phyloP scores from a whole-genome alignment of 1,140 invertebrate species.

The Pseudomyrmex concolor region DNA sequence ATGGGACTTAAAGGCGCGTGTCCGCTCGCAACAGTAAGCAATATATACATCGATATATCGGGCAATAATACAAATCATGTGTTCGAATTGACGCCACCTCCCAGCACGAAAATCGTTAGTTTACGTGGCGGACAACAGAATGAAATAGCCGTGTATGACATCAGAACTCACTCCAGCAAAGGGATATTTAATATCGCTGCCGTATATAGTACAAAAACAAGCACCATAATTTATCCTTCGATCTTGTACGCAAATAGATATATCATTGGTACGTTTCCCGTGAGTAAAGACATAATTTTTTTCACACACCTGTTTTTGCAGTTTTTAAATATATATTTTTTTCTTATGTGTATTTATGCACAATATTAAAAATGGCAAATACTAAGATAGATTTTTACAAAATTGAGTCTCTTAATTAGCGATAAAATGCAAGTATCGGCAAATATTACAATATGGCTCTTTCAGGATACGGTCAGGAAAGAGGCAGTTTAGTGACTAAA shows the following conservation, averaged over 20 bases:
- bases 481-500: constrained; percentile 93
- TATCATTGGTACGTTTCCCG: constrained; percentile 87
- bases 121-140: constrained; percentile 88
- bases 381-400: too few species aligned
- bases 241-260: constrained; percentile 92
- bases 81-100: constrained; percentile 87
- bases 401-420: too few species aligned
- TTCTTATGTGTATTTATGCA: neutral
- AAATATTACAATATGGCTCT: too few species aligned
- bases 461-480: constrained; percentile 91
- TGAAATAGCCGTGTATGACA: constrained; percentile 89
- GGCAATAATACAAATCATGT: constrained; percentile 86
- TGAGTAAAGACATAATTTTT: constrained; percentile 60
- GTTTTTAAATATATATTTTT: constrained; percentile 11
- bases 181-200: constrained; percentile 90
- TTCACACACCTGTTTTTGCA: neutral
- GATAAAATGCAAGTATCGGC: too few species aligned
- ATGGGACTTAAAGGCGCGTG: constrained; percentile 92
- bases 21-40: constrained; percentile 91
- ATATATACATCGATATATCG: constrained; percentile 93
- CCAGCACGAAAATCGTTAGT: constrained; percentile 86
- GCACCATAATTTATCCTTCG: constrained; percentile 87
- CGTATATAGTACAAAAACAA: constrained; percentile 83
- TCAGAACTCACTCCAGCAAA: constrained; percentile 83
- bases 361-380: neutral